These are phyloP conservation scores for Intellagama lesueurii DNA, from an alignment of 2,797 vertebrate species.

Conservation along the genomic window DNA sequence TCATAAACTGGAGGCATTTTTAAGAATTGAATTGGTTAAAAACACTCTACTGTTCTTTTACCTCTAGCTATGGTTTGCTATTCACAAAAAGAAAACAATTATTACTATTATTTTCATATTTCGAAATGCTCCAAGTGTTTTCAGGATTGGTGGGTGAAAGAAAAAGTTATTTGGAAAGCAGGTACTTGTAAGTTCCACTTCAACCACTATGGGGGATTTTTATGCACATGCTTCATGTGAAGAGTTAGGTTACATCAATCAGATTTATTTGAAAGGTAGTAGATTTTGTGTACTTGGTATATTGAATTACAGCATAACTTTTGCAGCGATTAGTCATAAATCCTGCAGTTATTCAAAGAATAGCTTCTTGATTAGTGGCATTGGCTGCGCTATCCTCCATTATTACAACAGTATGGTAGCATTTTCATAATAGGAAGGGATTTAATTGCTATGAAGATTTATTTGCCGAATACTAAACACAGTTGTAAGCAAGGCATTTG, in stretches of 20 bases:
- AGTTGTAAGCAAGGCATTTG: slow-evolving; percentile 65
- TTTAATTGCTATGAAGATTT: slow-evolving; percentile 75
- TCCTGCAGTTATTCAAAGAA: slow-evolving; percentile 72
- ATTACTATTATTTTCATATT: neutral
- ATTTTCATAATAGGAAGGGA: slow-evolving; percentile 75
- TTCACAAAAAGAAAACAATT: neutral
- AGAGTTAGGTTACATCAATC: slow-evolving; percentile 59
- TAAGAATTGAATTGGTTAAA: neutral
- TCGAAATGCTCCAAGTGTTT: slow-evolving; percentile 15
- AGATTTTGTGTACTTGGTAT: slow-evolving; percentile 61
- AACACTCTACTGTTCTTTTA: neutral
- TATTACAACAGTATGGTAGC: slow-evolving; percentile 69
- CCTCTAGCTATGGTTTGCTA: slow-evolving; percentile 3
- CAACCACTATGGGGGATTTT: slow-evolving; percentile 31
- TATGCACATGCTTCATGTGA: slow-evolving; percentile 57
- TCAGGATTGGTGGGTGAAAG: slow-evolving; percentile 31
- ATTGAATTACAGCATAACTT: slow-evolving; percentile 53
- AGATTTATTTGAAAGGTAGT: slow-evolving; percentile 74
- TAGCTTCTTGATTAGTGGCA: slow-evolving; percentile 68
- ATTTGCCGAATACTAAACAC: slow-evolving; percentile 72
- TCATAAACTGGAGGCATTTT: neutral
- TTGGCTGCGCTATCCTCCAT: slow-evolving; percentile 68
- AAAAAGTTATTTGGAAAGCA: slow-evolving; percentile 45
- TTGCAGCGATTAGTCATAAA: slow-evolving; percentile 71
- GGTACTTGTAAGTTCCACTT: slow-evolving; percentile 22